Percentiles rank a stretch among this genome's conserved stretches.
phyloP scores from a whole-genome alignment of 2,888 invertebrate species.

The Ophion obscuratus region DNA sequence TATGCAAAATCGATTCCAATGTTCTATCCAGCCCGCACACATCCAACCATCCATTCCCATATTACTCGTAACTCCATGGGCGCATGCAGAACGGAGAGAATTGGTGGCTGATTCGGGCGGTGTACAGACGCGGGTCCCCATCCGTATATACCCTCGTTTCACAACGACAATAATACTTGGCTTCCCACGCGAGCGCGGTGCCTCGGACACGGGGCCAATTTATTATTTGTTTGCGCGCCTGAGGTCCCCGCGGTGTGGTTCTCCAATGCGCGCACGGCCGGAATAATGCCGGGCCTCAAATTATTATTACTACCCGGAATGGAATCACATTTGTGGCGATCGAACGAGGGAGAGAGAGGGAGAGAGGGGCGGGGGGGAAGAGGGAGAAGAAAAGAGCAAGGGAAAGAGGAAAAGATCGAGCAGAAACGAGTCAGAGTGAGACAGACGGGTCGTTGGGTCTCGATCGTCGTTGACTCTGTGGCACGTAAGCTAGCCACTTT shows the following conservation, averaged over 20 bases:
- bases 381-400: background rate
- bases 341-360: constrained; percentile 36
- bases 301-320: constrained; percentile 47
- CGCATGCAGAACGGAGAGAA: background rate
- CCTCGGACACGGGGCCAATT: constrained; percentile 53
- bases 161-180: constrained; percentile 34
- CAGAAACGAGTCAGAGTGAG: constrained; percentile 40
- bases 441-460: constrained; percentile 47
- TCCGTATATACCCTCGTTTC: constrained; percentile 3
- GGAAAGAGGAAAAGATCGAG: background rate
- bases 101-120: too few relatives aligned
- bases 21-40: background rate
- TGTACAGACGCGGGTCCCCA: too few relatives aligned
- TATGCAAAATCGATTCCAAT: constrained; percentile 47
- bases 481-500: constrained; percentile 20
- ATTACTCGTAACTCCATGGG: background rate
- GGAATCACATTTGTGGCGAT: constrained; percentile 68
- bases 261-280: background rate
- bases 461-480: constrained; percentile 48
- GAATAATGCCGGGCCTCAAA: constrained; percentile 41
- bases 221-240: constrained; percentile 64
- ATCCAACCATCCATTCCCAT: constrained; percentile 15
- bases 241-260: constrained; percentile 23
- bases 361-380: constrained; percentile 56
- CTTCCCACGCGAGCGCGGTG: constrained; percentile 49